These are phyloP conservation scores for Drepanosiphum platanoidis DNA, from an alignment of 2,888 invertebrate genomes.

Conservation along the genomic window DNA sequence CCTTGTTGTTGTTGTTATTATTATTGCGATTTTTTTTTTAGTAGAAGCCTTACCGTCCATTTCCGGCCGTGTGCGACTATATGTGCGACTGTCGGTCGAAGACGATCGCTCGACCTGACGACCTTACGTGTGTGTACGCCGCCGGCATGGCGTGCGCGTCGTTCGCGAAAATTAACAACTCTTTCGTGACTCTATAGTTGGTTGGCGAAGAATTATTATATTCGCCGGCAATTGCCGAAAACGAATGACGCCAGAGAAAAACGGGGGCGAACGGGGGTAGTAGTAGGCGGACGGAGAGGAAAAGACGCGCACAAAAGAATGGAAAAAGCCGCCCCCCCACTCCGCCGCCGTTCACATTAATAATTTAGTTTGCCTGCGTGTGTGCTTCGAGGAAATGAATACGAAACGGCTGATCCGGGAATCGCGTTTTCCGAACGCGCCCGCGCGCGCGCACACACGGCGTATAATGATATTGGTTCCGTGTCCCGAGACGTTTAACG, in stretches of 20 bases:
- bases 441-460: background rate
- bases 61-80: background rate
- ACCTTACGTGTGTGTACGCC: background rate
- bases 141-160: background rate
- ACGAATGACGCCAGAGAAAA: background rate
- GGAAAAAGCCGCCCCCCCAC: no score
- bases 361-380: constrained; percentile 34
- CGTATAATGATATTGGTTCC: constrained; percentile 52
- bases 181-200: background rate
- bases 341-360: background rate
- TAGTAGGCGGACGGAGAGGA: no score
- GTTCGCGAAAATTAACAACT: background rate
- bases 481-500: constrained; percentile 60
- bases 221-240: background rate
- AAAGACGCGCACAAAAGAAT: background rate
- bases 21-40: no score
- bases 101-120: background rate
- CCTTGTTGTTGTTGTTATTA: no score
- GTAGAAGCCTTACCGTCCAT: no score
- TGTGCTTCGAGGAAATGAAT: constrained; percentile 26
- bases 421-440: constrained; percentile 21
- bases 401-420: constrained; percentile 35
- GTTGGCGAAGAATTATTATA: background rate
- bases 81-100: background rate
- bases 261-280: no score